Evolutionary conservation across 2,797 vertebrate species (phyloP).

Genomic region (Novumbra hubbsi): DNA sequence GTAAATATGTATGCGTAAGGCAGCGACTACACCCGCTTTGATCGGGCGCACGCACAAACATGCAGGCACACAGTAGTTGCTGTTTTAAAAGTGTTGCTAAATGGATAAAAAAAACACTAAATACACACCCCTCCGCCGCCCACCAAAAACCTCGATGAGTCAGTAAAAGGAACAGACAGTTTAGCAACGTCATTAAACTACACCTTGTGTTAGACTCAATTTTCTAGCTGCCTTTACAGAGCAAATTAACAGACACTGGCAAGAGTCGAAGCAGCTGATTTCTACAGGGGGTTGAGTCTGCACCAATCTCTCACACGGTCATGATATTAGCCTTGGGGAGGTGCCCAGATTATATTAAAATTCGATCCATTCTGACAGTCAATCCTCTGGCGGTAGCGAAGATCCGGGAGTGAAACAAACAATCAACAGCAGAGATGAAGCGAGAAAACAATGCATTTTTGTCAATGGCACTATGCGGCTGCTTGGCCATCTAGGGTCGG

Average conservation of each 20-base stretch:
- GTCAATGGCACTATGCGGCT: background rate
- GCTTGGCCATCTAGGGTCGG: background rate
- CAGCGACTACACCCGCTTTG: background rate
- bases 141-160: constrained; percentile 4
- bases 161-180: background rate
- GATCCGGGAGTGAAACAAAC: constrained; percentile 6
- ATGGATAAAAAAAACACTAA: background rate
- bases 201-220: background rate
- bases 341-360: constrained; percentile 31
- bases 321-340: constrained; percentile 24
- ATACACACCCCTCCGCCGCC: background rate
- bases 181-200: constrained; percentile 1
- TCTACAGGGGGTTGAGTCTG: constrained; percentile 7
- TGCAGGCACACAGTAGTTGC: background rate
- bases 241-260: constrained; percentile 2
- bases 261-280: constrained; percentile 14
- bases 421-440: background rate
- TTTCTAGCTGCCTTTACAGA: background rate
- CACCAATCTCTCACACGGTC: constrained; percentile 16
- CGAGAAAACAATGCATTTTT: background rate
- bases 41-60: background rate
- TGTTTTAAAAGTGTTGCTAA: too few species aligned
- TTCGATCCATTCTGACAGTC: constrained; percentile 29
- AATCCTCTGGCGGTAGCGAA: constrained; percentile 22
- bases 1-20: background rate